Base-by-base conservation (phyloP, 2,113 vertebrate genomes). In the Rhinogobius similis region DNA sequence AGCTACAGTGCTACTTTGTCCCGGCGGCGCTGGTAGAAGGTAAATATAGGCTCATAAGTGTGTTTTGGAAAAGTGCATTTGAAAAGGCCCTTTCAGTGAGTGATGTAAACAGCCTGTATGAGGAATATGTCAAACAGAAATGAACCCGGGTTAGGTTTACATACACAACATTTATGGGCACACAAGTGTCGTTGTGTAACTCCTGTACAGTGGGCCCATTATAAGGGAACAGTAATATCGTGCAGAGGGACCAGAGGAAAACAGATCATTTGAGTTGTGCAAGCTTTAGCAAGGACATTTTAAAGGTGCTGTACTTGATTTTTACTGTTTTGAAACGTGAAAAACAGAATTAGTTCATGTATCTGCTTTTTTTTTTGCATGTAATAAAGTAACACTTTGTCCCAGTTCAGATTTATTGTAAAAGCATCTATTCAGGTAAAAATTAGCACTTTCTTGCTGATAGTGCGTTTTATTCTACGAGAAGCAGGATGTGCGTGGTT, bases 61-160 rank as follows among this genome's bases (percentile, higher is more conserved):
- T 59, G 56, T 59, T 59, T 61, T 61, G 58, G 58, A 61, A 38
- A 61, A 61, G 29, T n/a, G 29, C 10, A 2, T 61, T 38, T 61
- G 18, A 61, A 61, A 61, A 61, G 58, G 58, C 29, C 10, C 58
- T 61, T 61, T 61, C 27, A 61, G 27, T 36, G 29, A 11, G 29
- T n/a, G 58, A 36, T n/a, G 58, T 36, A 61, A 61, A 61, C 58
- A 61, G 18, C 27, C 58, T 11, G 6, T 61, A n/a, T 61, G 20
- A n/a, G 58, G 29, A 61, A 61, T 36, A n/a, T 21, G 58, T 36
- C 58, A 27, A 27, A 26, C 13, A 32, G 27, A 18, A 59, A 27
- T 59, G 56, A 59, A 36, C 58, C 20, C 18, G 9, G 58, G 58
- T 61, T 38, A 61, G 8, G 58, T 61, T 61, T 61, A 61, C 9